These are phyloP conservation scores for Epinephelus malabaricus DNA, from an alignment of 2,797 vertebrate species.

Conservation along the genomic window DNA sequence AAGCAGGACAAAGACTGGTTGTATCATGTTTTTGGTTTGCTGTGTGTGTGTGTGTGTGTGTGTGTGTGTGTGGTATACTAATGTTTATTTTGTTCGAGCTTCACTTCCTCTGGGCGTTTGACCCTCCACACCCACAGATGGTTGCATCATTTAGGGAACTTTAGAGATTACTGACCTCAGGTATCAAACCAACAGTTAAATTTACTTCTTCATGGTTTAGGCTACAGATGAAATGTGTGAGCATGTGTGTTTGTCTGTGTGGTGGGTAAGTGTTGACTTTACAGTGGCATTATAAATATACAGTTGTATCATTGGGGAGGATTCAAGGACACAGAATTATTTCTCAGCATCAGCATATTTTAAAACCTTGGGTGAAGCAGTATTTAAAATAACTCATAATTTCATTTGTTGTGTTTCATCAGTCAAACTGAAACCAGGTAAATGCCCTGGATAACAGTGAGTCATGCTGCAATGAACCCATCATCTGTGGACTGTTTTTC, in stretches of 20 bases:
- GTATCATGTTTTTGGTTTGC: neutral
- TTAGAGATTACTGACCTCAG: constrained; percentile 35
- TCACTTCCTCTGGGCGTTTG: too few relatives aligned
- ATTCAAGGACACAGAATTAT: neutral
- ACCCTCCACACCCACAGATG: too few relatives aligned
- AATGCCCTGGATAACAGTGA: constrained; percentile 3
- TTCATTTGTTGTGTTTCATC: neutral
- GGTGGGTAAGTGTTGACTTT: neutral
- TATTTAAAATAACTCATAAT: neutral
- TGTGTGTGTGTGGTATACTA: neutral
- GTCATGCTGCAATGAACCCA: constrained; percentile 19
- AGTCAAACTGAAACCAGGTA: neutral
- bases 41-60: neutral
- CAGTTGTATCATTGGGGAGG: neutral
- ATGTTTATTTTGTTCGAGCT: too few relatives aligned
- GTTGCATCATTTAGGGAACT: constrained; percentile 31
- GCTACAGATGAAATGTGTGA: neutral
- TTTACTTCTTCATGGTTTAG: constrained; percentile 11
- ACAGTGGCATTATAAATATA: neutral
- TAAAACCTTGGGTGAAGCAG: neutral
- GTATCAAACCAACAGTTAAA: constrained; percentile 38
- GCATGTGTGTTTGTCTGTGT: constrained; percentile 13
- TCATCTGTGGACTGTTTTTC: constrained; percentile 15
- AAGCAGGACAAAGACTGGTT: neutral
- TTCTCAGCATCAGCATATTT: neutral